Evolutionary conservation across 2,888 invertebrate species (phyloP).

Genomic region (Dromius quadrimaculatus): DNA sequence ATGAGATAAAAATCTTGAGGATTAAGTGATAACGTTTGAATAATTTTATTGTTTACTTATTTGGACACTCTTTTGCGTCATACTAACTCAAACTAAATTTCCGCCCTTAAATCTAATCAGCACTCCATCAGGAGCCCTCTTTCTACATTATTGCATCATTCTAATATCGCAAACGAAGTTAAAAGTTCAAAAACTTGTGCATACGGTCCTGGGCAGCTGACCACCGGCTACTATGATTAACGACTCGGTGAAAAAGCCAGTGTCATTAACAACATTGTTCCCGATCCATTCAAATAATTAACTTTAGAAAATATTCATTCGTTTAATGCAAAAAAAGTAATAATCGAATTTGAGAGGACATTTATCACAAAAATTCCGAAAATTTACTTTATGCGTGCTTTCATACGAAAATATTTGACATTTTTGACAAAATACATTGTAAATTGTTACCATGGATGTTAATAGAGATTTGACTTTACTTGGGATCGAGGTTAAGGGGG

Average conservation of each 20-base stretch:
- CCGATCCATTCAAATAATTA: conserved; percentile 26
- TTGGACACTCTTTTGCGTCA: not conserved
- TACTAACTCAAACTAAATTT: not conserved
- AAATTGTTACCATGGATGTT: too few species aligned
- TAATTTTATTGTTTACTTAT: not conserved
- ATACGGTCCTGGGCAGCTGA: not conserved
- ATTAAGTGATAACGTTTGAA: not conserved
- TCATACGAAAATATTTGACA: too few species aligned
- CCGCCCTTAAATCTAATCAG: not conserved
- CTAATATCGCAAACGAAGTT: conserved; percentile 14
- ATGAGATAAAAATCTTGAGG: not conserved
- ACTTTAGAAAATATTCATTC: conserved; percentile 31
- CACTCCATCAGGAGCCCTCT: too few species aligned
- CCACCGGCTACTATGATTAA: conserved; percentile 20
- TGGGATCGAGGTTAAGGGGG: too few species aligned
- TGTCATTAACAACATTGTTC: conserved; percentile 11
- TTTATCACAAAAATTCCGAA: too few species aligned
- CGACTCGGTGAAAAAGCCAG: conserved; percentile 12
- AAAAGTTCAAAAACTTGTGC: conserved; percentile 18
- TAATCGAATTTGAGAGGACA: too few species aligned
- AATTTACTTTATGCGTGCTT: too few species aligned
- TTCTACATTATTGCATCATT: not conserved
- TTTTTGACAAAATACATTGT: too few species aligned
- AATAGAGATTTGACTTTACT: too few species aligned
- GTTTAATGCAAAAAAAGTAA: conserved; percentile 36